phyloP scores from a whole-genome alignment of 1,140 invertebrate genomes.

The Pseudomyrmex flavicornis region DNA sequence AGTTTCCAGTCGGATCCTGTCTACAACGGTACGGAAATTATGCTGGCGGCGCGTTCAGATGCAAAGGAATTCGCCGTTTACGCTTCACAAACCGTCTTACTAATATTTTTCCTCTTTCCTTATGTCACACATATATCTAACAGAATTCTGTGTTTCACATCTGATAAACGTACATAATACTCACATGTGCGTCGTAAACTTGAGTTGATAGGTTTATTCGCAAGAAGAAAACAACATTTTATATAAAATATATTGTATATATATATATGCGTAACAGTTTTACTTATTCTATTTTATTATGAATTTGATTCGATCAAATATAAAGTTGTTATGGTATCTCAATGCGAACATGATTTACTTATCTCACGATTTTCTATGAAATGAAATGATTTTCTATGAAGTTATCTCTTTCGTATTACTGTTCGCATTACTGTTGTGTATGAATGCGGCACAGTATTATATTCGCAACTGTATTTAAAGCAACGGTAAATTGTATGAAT shows the following conservation, averaged over 20 bases:
- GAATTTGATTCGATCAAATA: too few species aligned
- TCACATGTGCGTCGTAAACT: not conserved
- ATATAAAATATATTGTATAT: not conserved
- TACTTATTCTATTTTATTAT: too few species aligned
- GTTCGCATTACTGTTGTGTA: not conserved
- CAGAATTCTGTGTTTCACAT: not conserved
- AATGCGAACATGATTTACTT: too few species aligned
- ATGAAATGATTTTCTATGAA: too few species aligned
- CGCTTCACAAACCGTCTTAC: constrained; percentile 37
- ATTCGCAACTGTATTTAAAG: not conserved
- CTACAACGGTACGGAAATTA: constrained; percentile 48
- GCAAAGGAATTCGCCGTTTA: constrained; percentile 40
- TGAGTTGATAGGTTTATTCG: too few species aligned
- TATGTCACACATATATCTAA: not conserved
- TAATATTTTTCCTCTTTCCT: constrained; percentile 18
- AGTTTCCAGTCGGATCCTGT: constrained; percentile 27
- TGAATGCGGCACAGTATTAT: not conserved
- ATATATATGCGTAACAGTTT: not conserved
- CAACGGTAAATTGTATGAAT: constrained; percentile 49
- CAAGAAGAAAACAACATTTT: not conserved
- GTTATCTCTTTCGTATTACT: too few species aligned
- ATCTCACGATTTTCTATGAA: too few species aligned
- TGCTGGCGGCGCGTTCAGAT: constrained; percentile 41
- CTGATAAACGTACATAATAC: not conserved
- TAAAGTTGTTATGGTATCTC: too few species aligned